Conservation (phyloP, 2,888 invertebrate species). For the Gnatocerus cornutus region DNA sequence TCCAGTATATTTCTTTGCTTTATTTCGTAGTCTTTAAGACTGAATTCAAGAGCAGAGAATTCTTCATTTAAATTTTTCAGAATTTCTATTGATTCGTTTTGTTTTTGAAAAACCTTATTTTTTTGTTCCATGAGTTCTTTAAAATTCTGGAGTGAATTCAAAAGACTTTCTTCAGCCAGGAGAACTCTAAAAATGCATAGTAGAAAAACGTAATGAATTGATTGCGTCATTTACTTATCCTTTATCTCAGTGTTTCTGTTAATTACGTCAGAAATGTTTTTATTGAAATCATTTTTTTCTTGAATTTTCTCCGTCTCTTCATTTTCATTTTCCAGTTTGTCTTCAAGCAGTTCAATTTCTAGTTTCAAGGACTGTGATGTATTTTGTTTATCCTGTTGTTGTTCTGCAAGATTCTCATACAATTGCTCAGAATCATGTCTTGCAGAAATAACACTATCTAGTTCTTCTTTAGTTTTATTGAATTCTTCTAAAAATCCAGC, state of each 20-base stretch:
- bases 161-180: background rate
- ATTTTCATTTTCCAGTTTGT: conserved; percentile 17
- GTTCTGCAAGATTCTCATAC: conserved; percentile 6
- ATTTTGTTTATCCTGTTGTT: conserved; percentile 2
- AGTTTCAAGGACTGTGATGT: background rate
- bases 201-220: background rate
- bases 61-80: background rate
- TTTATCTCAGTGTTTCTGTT: conserved; percentile 1
- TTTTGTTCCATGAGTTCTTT: conserved; percentile 5
- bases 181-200: background rate
- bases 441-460: background rate
- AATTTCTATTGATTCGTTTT: background rate
- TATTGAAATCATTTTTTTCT: background rate
- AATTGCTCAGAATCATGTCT: background rate
- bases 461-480: background rate
- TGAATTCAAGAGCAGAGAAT: background rate
- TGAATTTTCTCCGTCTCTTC: background rate
- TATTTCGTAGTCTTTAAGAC: background rate
- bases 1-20: background rate
- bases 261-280: conserved; percentile 5
- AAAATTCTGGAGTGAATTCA: background rate
- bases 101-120: conserved; percentile 8
- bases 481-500: background rate
- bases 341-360: conserved; percentile 17
- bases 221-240: conserved; percentile 11